Evolutionary conservation across 2,797 vertebrate genomes (phyloP).

Genomic region (Sebastes elongatus): DNA sequence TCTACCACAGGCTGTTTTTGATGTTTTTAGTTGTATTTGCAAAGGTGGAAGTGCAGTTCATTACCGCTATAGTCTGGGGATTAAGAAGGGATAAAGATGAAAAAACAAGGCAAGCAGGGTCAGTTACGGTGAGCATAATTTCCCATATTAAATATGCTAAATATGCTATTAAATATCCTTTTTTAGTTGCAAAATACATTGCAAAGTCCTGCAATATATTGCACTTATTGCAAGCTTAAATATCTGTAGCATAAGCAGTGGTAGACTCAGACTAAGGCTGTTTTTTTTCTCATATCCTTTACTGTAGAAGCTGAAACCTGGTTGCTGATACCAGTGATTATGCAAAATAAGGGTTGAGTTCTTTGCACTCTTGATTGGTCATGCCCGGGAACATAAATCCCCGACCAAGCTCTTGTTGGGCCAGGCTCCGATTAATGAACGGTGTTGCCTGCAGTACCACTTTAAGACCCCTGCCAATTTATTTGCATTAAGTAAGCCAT

Average conservation of each 20-base stretch:
- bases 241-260: constrained; percentile 20
- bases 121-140: neutral
- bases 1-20: neutral
- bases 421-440: constrained; percentile 42
- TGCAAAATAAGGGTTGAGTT: constrained; percentile 40
- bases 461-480: constrained; percentile 51
- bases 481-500: constrained; percentile 63
- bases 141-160: neutral
- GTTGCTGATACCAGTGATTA: constrained; percentile 49
- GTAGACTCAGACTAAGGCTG: neutral
- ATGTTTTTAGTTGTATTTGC: constrained; percentile 12
- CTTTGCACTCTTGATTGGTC: constrained; percentile 37
- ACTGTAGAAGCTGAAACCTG: constrained; percentile 9
- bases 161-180: neutral
- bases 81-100: neutral
- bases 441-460: constrained; percentile 38
- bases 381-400: constrained; percentile 32
- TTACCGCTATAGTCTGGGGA: neutral
- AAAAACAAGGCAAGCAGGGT: neutral
- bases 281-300: constrained; percentile 16
- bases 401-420: constrained; percentile 30
- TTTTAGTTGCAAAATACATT: neutral
- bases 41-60: constrained; percentile 16
- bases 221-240: neutral
- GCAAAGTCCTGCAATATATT: constrained; percentile 9